Conservation (phyloP, 2,113 vertebrate genomes). For the Uria lomvia region DNA sequence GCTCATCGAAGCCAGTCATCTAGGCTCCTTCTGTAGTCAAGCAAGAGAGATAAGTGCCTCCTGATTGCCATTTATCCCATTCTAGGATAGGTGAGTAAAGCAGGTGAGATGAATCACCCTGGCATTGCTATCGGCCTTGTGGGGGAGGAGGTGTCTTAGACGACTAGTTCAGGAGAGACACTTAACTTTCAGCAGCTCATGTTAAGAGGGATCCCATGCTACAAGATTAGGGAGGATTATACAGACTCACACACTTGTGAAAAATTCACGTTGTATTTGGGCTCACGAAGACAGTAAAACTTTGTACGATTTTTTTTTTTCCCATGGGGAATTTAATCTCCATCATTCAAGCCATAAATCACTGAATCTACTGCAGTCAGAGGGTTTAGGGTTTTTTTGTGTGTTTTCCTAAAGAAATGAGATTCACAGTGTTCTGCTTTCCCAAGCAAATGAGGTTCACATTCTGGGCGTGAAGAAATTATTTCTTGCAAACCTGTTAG, state of each 20-base stretch:
- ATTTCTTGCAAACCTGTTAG: not conserved
- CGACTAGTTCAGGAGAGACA: not conserved
- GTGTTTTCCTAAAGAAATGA: not conserved
- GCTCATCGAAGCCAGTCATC: not conserved
- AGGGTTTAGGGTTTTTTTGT: not conserved
- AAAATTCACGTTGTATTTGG: not conserved
- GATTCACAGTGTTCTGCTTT: not conserved
- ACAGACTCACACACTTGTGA: not conserved
- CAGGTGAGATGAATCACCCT: slow-evolving; percentile 34
- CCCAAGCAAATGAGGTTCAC: not conserved
- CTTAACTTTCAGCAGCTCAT: not conserved
- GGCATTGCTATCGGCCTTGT: not conserved
- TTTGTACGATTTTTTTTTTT: too few species aligned
- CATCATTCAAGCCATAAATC: not conserved
- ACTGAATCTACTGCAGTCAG: not conserved
- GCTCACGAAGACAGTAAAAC: not conserved
- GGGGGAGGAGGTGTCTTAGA: not conserved
- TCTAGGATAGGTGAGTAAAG: slow-evolving; percentile 50
- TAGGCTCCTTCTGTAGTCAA: slow-evolving; percentile 35
- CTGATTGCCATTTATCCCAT: slow-evolving; percentile 13
- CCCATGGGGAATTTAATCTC: not conserved
- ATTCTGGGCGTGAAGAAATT: not conserved
- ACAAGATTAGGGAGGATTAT: not conserved
- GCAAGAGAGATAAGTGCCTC: slow-evolving; percentile 44
- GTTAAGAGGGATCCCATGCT: not conserved